Conservation (phyloP, 2,113 vertebrate species). For the Hydropotes inermis region DNA sequence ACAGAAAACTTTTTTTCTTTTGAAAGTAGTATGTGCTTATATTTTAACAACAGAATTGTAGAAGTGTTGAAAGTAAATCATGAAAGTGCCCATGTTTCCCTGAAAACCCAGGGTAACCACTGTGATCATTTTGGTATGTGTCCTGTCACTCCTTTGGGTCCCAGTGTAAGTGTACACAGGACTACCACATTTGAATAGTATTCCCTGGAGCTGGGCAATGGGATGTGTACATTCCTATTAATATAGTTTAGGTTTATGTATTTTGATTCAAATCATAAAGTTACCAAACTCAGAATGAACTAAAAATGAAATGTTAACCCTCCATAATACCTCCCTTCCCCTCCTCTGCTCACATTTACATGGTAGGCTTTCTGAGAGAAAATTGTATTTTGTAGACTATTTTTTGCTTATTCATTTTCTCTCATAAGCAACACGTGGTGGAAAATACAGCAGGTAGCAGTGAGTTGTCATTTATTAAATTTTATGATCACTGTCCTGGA, state of each 20-base stretch:
- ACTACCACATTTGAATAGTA: not conserved
- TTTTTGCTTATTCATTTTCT: not conserved
- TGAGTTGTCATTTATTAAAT: not conserved
- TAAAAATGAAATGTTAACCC: not conserved
- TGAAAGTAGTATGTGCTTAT: not conserved
- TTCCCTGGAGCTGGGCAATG: not conserved
- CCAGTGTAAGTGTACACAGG: not conserved
- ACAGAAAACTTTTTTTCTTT: not conserved
- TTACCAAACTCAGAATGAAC: not conserved
- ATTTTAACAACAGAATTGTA: not conserved
- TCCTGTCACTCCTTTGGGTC: not conserved
- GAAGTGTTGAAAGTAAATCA: not conserved
- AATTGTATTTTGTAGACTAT: not conserved
- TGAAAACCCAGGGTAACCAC: not conserved
- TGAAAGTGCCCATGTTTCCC: not conserved
- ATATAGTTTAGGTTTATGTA: not conserved
- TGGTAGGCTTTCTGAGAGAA: not conserved
- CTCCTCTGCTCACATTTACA: not conserved
- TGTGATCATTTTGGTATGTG: not conserved
- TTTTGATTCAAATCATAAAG: not conserved
- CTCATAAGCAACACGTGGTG: not conserved
- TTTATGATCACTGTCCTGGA: not conserved
- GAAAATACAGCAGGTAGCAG: not conserved
- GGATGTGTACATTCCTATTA: not conserved
- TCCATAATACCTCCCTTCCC: not conserved